Evolutionary conservation across 2,797 vertebrate species (phyloP).

Genomic region (Harpagifer antarcticus): DNA sequence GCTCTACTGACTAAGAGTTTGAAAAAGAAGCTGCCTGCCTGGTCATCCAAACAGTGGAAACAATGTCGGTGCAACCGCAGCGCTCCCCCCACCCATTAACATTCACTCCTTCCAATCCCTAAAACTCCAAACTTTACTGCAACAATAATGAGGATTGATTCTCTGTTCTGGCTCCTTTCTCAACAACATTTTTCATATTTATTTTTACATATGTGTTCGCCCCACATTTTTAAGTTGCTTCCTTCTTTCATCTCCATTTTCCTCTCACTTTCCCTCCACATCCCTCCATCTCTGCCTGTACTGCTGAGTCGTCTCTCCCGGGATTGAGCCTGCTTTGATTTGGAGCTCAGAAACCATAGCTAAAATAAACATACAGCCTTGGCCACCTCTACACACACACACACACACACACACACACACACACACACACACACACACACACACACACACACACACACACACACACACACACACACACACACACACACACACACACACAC

Average conservation of each 20-base stretch:
- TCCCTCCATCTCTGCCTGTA: conserved; percentile 60
- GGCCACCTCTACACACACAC: conserved; percentile 36
- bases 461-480: too few species aligned
- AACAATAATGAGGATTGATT: conserved; percentile 47
- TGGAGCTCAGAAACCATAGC: conserved; percentile 81
- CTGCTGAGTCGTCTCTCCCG: conserved; percentile 82
- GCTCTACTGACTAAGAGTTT: conserved; percentile 59
- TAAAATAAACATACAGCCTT: conserved; percentile 81
- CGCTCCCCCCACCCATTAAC: conserved; percentile 68
- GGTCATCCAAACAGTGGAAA: conserved; percentile 83
- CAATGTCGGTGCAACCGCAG: conserved; percentile 77
- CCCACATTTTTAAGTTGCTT: conserved; percentile 14
- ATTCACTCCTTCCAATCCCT: conserved; percentile 69
- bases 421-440: too few species aligned
- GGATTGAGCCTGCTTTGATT: conserved; percentile 80
- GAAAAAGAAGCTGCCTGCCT: conserved; percentile 69
- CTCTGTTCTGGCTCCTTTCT: conserved; percentile 31
- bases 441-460: too few species aligned
- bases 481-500: background rate
- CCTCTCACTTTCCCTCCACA: conserved; percentile 43
- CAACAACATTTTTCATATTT: background rate
- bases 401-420: background rate
- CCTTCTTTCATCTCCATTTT: conserved; percentile 33
- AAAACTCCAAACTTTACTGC: conserved; percentile 42
- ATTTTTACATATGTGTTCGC: background rate